Evolutionary conservation across 2,113 vertebrate genomes (phyloP), one percentile per base, ranked within the genome.

Genomic region (Osmerus eperlanus): DNA sequence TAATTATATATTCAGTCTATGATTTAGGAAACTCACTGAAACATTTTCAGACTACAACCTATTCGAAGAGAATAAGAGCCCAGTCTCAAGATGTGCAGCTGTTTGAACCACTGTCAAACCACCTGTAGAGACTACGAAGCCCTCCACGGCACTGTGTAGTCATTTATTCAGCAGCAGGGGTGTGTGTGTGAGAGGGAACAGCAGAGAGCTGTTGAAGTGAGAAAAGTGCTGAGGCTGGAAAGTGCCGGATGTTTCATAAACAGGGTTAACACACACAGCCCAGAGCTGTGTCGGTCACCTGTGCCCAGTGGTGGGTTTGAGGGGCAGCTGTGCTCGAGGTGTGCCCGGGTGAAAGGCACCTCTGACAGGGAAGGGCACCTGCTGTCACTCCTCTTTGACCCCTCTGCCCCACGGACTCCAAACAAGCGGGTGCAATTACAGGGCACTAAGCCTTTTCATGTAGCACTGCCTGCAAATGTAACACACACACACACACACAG

Each of bases 261-360:
- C 32, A 36, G 32, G 41, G 41, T 47, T 47, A 47, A 47, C 41
- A 64, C 72, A 67, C 65, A 58, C 68, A 80, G 71, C 76, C 79
- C 70, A 70, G 61, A 78, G 78, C 73, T 62, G 65, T 75, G 78
- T 70, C 75, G 51, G 77, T 80, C 85, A 90, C 80, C 77, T 87
- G 83, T 82, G 79, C 78, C 52, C 83, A 67, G 67, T 61, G 78
- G 32, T 85, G 74, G 77, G 70, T 87, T 84, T 90, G 87, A 90
- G 85, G 87, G 85, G 84, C 81, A 78, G 81, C 78, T 81, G 21
- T 70, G 70, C 80, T 72, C 81, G 73, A 78, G 68, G 84, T 83
- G 75, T 80, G 68, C 78, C 80, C 67, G 76, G 75, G 73, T 78
- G 65, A 77, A 79, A 79, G 80, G 70, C 71, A 78, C 83, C 79